phyloP scores from a whole-genome alignment of 2,888 invertebrate species.

The Ametastegia equiseti region DNA sequence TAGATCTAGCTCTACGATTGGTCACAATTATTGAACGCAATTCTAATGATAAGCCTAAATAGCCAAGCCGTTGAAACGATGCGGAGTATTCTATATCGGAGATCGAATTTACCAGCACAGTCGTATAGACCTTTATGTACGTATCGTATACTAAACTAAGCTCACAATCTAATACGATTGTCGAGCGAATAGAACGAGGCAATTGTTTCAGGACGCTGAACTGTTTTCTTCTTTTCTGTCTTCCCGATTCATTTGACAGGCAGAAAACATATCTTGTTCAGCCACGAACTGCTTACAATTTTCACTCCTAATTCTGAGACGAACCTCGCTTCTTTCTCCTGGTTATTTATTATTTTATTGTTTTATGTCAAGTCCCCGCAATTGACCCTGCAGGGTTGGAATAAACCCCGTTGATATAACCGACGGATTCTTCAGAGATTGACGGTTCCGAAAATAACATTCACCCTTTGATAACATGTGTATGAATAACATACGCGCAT shows the following conservation, averaged over 20 bases:
- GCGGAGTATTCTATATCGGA: background rate
- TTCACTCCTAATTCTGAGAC: background rate
- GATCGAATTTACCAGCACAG: slow-evolving; percentile 6
- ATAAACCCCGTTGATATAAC: too few species aligned
- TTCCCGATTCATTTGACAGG: background rate
- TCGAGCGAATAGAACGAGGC: background rate
- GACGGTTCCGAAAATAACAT: too few species aligned
- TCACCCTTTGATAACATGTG: too few species aligned
- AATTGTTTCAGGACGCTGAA: background rate
- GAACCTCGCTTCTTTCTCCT: too few species aligned
- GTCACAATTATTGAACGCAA: slow-evolving; percentile 22
- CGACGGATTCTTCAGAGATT: too few species aligned
- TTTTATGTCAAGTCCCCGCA: too few species aligned
- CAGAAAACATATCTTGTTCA: background rate
- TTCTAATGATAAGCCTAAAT: background rate
- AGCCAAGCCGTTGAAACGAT: background rate
- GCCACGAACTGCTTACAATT: background rate
- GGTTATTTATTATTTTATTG: too few species aligned
- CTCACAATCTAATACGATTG: background rate
- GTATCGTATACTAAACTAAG: background rate
- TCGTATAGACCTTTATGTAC: background rate
- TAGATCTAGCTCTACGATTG: slow-evolving; percentile 3
- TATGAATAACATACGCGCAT: too few species aligned
- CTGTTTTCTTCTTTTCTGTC: background rate
- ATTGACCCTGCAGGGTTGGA: too few species aligned